These are phyloP conservation scores for Leistus spinibarbis DNA, from an alignment of 2,888 invertebrate species.

Conservation along the genomic window DNA sequence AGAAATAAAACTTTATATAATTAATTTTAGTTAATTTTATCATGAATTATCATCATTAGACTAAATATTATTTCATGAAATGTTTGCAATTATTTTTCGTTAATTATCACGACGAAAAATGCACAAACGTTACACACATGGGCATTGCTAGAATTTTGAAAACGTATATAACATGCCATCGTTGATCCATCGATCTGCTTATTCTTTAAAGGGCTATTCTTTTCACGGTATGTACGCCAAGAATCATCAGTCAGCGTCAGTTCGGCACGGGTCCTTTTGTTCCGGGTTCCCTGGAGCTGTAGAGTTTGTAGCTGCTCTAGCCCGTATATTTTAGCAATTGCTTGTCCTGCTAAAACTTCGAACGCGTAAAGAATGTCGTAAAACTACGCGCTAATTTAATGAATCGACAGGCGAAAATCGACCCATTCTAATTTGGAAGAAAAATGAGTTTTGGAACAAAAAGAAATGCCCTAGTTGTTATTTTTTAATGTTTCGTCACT, in stretches of 20 bases:
- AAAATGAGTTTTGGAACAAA: conserved; percentile 42
- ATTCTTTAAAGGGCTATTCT: conserved; percentile 55
- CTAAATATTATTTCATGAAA: too few species aligned
- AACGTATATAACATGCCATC: conserved; percentile 47
- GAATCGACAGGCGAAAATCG: conserved; percentile 56
- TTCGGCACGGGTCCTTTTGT: conserved; percentile 55
- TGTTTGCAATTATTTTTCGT: conserved; percentile 8
- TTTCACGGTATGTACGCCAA: conserved; percentile 51
- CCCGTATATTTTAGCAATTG: too few species aligned
- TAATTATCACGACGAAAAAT: neutral
- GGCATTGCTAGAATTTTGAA: conserved; percentile 50
- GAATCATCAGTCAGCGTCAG: conserved; percentile 59
- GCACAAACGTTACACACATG: conserved; percentile 45
- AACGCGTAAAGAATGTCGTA: too few species aligned
- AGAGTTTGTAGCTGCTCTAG: neutral
- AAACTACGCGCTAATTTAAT: conserved; percentile 51
- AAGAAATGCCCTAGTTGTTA: too few species aligned
- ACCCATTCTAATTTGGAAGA: conserved; percentile 48
- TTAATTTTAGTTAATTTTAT: neutral
- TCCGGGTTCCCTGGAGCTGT: conserved; percentile 43
- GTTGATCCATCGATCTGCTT: conserved; percentile 55
- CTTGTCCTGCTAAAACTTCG: too few species aligned
- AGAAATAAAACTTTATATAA: too few species aligned
- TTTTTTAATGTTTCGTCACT: too few species aligned
- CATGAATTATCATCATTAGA: too few species aligned